Percentiles rank a stretch among this genome's conserved stretches.
These are phyloP conservation scores for Podarcis raffonei DNA, from an alignment of 2,113 vertebrate species.

Conservation along the genomic window DNA sequence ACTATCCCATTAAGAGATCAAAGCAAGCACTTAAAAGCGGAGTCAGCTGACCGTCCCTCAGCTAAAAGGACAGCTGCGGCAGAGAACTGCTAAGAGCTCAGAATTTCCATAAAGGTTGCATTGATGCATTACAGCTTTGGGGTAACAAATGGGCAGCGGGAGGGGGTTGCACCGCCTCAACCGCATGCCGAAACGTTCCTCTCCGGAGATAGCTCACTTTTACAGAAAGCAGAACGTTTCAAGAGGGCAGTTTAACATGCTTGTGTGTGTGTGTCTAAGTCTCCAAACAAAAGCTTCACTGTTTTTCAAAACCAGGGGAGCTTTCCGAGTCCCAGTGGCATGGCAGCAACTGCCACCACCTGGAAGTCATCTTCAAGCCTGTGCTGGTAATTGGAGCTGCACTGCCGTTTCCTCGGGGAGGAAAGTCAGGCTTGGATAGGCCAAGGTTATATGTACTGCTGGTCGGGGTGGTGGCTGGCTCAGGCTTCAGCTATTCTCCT, in stretches of 20 bases:
- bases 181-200: neutral
- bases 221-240: neutral
- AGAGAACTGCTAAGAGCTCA: neutral
- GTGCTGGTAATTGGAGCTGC: neutral
- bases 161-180: neutral
- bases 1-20: slow-evolving; percentile 21
- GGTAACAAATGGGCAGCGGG: neutral
- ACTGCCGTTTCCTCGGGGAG: neutral
- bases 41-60: neutral
- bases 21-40: neutral
- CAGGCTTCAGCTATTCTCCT: neutral
- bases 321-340: neutral
- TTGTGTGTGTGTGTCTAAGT: neutral
- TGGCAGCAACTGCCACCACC: neutral
- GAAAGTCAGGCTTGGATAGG: neutral
- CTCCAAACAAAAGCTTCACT: neutral
- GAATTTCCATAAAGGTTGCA: neutral
- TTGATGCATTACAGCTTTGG: neutral
- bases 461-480: no score
- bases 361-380: neutral
- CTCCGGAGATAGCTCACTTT: neutral
- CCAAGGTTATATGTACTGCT: neutral
- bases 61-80: neutral
- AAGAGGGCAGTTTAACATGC: neutral
- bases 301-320: neutral